Conservation (phyloP, 2,113 vertebrate species). For the Peromyscus californicus region DNA sequence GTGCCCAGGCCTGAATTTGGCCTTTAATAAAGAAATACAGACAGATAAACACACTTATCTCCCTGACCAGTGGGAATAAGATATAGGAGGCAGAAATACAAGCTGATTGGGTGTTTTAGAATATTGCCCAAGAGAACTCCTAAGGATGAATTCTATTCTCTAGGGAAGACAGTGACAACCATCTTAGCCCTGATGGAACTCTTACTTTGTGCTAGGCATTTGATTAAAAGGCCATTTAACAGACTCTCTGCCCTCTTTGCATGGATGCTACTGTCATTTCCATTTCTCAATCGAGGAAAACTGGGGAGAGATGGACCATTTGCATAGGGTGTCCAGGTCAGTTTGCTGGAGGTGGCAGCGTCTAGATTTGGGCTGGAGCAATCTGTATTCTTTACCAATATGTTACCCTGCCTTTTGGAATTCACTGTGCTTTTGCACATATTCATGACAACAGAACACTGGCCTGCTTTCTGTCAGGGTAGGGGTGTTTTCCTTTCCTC, state of each 20-base stretch:
- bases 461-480: background rate
- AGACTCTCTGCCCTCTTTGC: background rate
- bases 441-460: background rate
- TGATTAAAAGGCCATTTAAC: background rate
- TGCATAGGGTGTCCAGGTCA: background rate
- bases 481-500: background rate
- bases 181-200: background rate
- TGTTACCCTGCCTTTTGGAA: background rate
- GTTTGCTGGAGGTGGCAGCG: background rate
- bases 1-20: background rate
- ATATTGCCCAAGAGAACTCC: background rate
- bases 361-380: background rate
- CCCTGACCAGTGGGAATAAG: background rate
- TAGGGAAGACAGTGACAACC: background rate
- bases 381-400: background rate
- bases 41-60: no score
- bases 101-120: background rate
- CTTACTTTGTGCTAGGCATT: background rate
- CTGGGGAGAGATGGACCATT: background rate
- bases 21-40: background rate
- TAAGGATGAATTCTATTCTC: background rate
- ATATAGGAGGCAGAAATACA: background rate
- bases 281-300: background rate
- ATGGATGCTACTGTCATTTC: background rate
- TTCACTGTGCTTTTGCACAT: background rate